Percentiles rank a stretch among this genome's conserved stretches.
Conservation (phyloP, 2,888 invertebrate species). For the Hemaris fuciformis region DNA sequence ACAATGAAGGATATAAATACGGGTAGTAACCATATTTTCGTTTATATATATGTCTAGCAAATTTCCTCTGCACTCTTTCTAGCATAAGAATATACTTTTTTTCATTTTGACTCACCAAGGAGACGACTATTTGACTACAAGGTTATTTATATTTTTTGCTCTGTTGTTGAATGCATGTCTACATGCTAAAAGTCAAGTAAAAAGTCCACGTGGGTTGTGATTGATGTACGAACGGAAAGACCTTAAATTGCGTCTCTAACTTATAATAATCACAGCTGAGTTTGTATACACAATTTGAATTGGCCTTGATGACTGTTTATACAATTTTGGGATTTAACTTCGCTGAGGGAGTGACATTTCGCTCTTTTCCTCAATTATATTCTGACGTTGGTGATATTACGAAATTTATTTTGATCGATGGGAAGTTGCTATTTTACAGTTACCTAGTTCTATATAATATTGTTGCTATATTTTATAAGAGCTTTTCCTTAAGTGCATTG, state of each 20-base stretch:
- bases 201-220: not conserved
- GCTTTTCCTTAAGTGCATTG: too few species aligned
- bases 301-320: not conserved
- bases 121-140: not conserved
- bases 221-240: not conserved
- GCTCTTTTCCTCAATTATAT: not conserved
- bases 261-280: not conserved
- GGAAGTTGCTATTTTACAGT: too few species aligned
- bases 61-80: too few species aligned
- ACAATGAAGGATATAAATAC: too few species aligned
- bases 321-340: not conserved
- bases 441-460: too few species aligned
- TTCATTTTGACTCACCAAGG: not conserved
- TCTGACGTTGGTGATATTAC: not conserved
- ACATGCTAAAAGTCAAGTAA: not conserved
- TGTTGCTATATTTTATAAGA: too few species aligned
- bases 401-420: too few species aligned
- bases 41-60: too few species aligned
- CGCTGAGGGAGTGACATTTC: not conserved
- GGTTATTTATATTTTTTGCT: not conserved
- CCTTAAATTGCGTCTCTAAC: not conserved
- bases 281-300: not conserved
- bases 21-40: too few species aligned
- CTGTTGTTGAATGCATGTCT: too few species aligned
- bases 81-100: too few species aligned